Evolutionary conservation across 2,113 vertebrate genomes (phyloP).

Genomic region (Lathamus discolor): DNA sequence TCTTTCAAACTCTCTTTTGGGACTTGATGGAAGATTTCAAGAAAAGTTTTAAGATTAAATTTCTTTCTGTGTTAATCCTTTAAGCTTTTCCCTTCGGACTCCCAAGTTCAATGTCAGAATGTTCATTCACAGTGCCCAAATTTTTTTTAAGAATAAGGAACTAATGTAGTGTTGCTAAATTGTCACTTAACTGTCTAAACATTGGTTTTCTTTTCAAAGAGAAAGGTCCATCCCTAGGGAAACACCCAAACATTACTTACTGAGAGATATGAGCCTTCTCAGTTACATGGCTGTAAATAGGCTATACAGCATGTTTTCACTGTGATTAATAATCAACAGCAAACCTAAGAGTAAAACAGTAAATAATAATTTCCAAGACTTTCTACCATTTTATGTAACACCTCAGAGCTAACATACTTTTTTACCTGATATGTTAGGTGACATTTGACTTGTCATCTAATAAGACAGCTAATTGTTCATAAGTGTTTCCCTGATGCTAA

Average conservation of each 20-base stretch:
- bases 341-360: neutral
- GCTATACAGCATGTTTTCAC: neutral
- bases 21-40: neutral
- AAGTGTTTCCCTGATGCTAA: neutral
- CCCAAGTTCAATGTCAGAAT: neutral
- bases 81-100: slow-evolving; percentile 17
- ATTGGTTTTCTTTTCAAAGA: neutral
- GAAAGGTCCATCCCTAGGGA: neutral
- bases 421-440: neutral
- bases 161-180: neutral
- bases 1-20: neutral
- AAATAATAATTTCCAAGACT: neutral
- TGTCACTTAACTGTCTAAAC: neutral
- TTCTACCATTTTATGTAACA: neutral
- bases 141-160: neutral
- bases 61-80: neutral
- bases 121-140: neutral
- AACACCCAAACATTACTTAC: neutral
- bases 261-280: neutral
- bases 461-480: neutral
- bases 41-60: slow-evolving; percentile 14
- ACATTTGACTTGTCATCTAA: neutral
- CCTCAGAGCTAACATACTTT: neutral
- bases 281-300: neutral
- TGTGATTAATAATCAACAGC: neutral